Evolutionary conservation across 2,797 vertebrate species (phyloP).

Genomic region (Rostrhamus sociabilis): DNA sequence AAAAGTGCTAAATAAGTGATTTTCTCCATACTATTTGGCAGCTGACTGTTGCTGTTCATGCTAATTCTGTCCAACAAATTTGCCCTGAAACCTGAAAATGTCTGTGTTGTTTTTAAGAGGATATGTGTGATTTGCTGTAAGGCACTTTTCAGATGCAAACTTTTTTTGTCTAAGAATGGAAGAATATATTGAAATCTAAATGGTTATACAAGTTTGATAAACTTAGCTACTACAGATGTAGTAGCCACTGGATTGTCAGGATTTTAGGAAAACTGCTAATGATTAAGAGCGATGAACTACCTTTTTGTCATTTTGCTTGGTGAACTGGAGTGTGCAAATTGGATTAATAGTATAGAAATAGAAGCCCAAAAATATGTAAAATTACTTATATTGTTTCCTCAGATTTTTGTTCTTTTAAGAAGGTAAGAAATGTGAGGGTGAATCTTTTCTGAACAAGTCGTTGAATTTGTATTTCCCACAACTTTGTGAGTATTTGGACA

Average conservation of each 20-base stretch:
- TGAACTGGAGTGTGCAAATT: not conserved
- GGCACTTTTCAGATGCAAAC: not conserved
- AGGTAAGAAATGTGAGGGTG: not conserved
- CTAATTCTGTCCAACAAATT: not conserved
- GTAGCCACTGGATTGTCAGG: not conserved
- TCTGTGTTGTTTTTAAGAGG: not conserved
- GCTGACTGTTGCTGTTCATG: not conserved
- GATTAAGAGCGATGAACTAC: not conserved
- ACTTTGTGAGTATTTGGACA: not conserved
- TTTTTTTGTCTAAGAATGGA: not conserved
- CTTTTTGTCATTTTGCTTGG: not conserved
- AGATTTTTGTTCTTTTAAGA: not conserved
- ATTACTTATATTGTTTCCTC: not conserved
- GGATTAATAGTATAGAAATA: not conserved
- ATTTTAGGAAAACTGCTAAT: not conserved
- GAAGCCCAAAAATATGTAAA: not conserved
- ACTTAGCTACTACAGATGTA: not conserved
- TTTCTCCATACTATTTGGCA: not conserved
- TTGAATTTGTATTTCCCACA: not conserved
- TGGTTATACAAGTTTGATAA: not conserved
- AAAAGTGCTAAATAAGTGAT: not conserved
- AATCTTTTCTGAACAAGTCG: not conserved
- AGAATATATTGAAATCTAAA: not conserved
- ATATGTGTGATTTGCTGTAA: not conserved
- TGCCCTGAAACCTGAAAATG: not conserved